phyloP scores from a whole-genome alignment of 2,113 vertebrate species.

The Dermatemys mawii region DNA sequence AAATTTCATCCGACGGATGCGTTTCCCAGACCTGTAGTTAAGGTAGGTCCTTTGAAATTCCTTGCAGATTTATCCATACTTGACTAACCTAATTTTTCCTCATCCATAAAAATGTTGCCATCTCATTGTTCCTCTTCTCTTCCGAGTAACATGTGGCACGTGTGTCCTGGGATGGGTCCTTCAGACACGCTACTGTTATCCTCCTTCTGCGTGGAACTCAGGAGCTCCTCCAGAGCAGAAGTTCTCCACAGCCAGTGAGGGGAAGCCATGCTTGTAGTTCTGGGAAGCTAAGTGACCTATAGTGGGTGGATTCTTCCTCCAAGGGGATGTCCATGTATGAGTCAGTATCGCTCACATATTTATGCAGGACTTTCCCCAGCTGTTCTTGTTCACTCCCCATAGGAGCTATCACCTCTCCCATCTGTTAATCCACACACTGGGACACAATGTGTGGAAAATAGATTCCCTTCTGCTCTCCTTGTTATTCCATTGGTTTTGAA shows the following conservation, averaged over 20 bases:
- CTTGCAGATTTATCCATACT: not conserved
- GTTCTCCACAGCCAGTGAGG: not conserved
- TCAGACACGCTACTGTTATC: not conserved
- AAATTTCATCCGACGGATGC: accelerated
- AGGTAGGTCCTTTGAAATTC: slow-evolving; percentile 5
- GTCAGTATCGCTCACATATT: no score
- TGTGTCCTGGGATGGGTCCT: not conserved
- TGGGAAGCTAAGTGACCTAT: not conserved
- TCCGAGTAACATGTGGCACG: not conserved
- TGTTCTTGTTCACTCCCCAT: no score
- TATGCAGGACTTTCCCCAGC: no score
- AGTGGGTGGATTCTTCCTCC: not conserved
- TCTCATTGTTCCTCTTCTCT: not conserved
- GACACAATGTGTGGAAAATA: no score
- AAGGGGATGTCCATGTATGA: not conserved
- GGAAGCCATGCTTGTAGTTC: not conserved
- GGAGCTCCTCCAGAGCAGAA: not conserved
- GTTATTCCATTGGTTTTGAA: no score
- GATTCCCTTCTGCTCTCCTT: no score
- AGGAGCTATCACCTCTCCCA: no score
- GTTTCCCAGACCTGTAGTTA: not conserved
- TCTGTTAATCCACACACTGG: no score
- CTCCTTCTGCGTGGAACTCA: not conserved
- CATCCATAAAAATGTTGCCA: not conserved
- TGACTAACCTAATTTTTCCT: not conserved